These are phyloP conservation scores for Zaprionus lineosus DNA, from an alignment of 2,888 invertebrate genomes.

Conservation along the genomic window DNA sequence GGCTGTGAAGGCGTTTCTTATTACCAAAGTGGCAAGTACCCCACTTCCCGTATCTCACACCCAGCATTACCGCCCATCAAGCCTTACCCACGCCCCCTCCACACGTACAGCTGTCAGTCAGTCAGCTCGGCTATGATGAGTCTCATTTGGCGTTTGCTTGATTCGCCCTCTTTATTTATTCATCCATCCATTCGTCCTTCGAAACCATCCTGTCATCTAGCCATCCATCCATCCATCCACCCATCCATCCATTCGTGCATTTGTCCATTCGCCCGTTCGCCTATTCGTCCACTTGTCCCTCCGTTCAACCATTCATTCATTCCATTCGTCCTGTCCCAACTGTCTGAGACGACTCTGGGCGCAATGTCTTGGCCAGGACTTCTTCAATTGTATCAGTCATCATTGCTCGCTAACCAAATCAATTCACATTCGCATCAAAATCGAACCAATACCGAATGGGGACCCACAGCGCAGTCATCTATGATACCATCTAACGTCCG, in stretches of 20 bases:
- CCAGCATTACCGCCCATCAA: too few species aligned
- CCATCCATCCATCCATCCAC: background rate
- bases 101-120: slow-evolving; percentile 15
- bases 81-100: slow-evolving; percentile 8
- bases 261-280: background rate
- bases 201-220: too few species aligned
- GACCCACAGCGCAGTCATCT: slow-evolving; percentile 41
- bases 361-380: slow-evolving; percentile 1
- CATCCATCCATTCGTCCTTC: slow-evolving; percentile 55
- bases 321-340: background rate
- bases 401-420: slow-evolving; percentile 66
- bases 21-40: slow-evolving; percentile 51
- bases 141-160: slow-evolving; percentile 73
- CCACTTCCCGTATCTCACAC: too few species aligned
- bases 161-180: slow-evolving; percentile 75
- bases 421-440: slow-evolving; percentile 70
- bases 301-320: background rate
- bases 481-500: slow-evolving; percentile 30
- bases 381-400: slow-evolving; percentile 52
- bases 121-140: slow-evolving; percentile 61
- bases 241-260: background rate
- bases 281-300: background rate
- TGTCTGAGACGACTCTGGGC: background rate
- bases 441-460: slow-evolving; percentile 54
- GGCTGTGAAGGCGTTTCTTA: slow-evolving; percentile 49